Base-by-base conservation (phyloP, 2,113 vertebrate genomes). In the Zosterops hypoxanthus region DNA sequence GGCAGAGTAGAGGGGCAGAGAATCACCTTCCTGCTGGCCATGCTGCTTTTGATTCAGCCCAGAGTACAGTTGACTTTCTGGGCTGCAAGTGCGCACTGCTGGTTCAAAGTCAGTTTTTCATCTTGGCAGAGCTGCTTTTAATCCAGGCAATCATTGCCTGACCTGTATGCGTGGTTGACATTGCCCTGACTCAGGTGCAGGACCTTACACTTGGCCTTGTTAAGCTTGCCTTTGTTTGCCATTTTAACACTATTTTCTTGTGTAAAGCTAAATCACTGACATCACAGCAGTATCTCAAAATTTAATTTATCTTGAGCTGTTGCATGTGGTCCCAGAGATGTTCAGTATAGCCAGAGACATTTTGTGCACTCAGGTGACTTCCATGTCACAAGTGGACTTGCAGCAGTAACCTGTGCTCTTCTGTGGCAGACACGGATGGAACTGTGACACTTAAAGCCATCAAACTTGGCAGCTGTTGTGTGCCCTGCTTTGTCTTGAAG, bases 341-440 rank as follows among this genome's bases (percentile, higher is more conserved):
- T 65, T 70, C 47, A 68, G 34, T 20, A 65, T 12, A 29, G 44
- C 20, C 21, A 29, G 42, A 68, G 36, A 50, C 26, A 3, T 77
- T 8, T 6, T 66, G 47, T 31, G 19, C 22, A 29, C 24, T 71
- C 11, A 1, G 8, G 17, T 69, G 57, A 56, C 41, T 91, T 90
- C 44, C 11, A 8, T 0, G 8, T 55, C 26, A 44, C 0, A 0
- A 84, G 34, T 55, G 44, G 52, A 36, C 69, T 84, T 61, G 29
- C 29, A 52, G 59, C 29, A 59, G 56, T 20, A 50, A 18, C 33
- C 52, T 80, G 68, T 2, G 3, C 31, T 70, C 44, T 73, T 59
- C 52, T 44, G 39, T 88, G 68, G 75, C 63, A 66, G 52, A 44
- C 20, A 5, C 4, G 8, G 25, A 39, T 50, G 34, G 57, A 83